Percentiles rank a stretch among this genome's conserved stretches.
These are phyloP conservation scores for Drosophila paulistorum DNA, from an alignment of 1,140 invertebrate genomes.

Conservation along the genomic window DNA sequence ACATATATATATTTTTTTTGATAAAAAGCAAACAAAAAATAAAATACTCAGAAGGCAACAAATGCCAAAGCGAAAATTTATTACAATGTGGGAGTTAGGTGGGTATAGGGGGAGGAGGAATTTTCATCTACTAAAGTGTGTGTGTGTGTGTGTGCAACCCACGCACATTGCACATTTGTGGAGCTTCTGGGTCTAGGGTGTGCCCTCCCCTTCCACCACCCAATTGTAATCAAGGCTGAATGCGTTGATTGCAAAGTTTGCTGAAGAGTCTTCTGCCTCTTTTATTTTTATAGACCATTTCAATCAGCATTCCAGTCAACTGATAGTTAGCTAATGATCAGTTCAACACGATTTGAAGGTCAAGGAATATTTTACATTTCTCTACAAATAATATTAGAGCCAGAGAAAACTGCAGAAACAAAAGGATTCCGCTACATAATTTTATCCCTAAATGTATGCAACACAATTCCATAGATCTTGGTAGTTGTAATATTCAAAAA, in stretches of 20 bases:
- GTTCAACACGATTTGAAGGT: too few species aligned
- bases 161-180: slow-evolving; percentile 76
- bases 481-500: too few species aligned
- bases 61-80: slow-evolving; percentile 73
- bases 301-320: background rate
- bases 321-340: background rate
- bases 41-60: slow-evolving; percentile 62
- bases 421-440: background rate
- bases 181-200: slow-evolving; percentile 32
- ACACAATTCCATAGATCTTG: background rate
- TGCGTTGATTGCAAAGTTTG: slow-evolving; percentile 79
- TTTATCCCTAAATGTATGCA: background rate
- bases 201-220: background rate
- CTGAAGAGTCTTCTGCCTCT: slow-evolving; percentile 47
- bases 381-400: too few species aligned
- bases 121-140: background rate
- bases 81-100: slow-evolving; percentile 47
- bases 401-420: background rate
- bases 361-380: too few species aligned
- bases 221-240: slow-evolving; percentile 66
- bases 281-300: background rate
- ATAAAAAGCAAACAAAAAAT: slow-evolving; percentile 18
- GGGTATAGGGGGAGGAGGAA: slow-evolving; percentile 9
- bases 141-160: slow-evolving; percentile 28
- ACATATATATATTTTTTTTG: slow-evolving; percentile 4